Percentiles rank a stretch among this genome's conserved stretches.
phyloP scores from a whole-genome alignment of 2,888 invertebrate genomes.

The Spilosoma lubricipeda region DNA sequence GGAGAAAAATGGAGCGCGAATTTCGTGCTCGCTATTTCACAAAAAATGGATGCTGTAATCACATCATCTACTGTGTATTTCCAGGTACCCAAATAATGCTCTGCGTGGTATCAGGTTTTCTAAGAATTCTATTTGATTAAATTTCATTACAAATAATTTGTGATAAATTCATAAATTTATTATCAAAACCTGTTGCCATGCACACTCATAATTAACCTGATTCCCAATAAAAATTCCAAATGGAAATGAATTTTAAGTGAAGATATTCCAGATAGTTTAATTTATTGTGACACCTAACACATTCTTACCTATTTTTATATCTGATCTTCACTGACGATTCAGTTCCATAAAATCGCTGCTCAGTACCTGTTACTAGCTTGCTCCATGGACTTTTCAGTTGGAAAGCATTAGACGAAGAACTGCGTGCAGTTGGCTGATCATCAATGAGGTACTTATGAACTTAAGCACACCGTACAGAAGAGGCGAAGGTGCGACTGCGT shows the following conservation, averaged over 20 bases:
- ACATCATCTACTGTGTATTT: conserved; percentile 81
- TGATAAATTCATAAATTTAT: background rate
- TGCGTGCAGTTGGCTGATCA: conserved; percentile 39
- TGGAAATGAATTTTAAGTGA: conserved; percentile 66
- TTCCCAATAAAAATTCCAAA: conserved; percentile 59
- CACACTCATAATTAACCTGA: conserved; percentile 60
- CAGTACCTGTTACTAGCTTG: conserved; percentile 77
- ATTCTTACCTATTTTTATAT: background rate
- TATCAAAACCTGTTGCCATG: conserved; percentile 54
- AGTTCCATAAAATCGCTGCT: conserved; percentile 52
- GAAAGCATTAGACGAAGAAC: conserved; percentile 69
- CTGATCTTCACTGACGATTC: conserved; percentile 54
- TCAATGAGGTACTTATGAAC: conserved; percentile 83
- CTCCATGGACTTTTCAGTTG: conserved; percentile 86
- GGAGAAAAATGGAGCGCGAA: conserved; percentile 64
- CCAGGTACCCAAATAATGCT: conserved; percentile 78
- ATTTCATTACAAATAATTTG: background rate
- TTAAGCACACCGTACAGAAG: conserved; percentile 66
- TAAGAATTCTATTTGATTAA: background rate
- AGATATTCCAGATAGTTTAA: background rate
- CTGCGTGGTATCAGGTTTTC: conserved; percentile 71
- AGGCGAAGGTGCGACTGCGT: conserved; percentile 47
- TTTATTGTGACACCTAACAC: background rate
- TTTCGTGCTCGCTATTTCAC: conserved; percentile 64
- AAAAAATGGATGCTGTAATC: conserved; percentile 71